Percentiles rank a stretch among this genome's conserved stretches.
Conservation (phyloP, 2,113 vertebrate genomes). For the Hypomesus transpacificus region DNA sequence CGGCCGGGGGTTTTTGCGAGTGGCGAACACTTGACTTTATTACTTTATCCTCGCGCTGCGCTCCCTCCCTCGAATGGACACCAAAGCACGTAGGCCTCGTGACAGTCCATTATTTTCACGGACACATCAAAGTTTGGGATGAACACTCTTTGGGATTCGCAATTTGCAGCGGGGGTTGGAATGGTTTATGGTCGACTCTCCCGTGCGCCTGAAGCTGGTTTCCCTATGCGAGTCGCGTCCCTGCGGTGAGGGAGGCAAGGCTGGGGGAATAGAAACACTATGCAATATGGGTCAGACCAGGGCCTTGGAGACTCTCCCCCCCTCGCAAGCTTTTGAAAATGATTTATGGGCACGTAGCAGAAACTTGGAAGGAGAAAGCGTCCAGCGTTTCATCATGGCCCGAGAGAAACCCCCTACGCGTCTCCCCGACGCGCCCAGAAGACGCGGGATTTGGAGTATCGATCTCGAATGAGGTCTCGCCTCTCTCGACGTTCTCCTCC, state of each 20-base stretch:
- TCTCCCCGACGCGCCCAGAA: constrained; percentile 52
- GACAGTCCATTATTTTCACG: too few relatives aligned
- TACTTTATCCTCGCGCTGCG: too few relatives aligned
- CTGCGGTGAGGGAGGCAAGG: constrained; percentile 35
- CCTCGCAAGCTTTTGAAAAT: constrained; percentile 47
- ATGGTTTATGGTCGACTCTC: too few relatives aligned
- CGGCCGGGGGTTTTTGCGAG: too few relatives aligned
- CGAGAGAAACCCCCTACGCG: constrained; percentile 39
- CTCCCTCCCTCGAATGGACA: too few relatives aligned
- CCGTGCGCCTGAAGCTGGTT: not conserved
- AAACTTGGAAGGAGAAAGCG: constrained; percentile 40
- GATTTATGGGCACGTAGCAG: constrained; percentile 47
- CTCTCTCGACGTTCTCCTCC: constrained; percentile 25
- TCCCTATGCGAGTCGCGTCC: constrained; percentile 32
- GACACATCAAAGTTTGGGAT: too few relatives aligned
- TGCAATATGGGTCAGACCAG: constrained; percentile 59
- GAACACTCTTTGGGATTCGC: too few relatives aligned
- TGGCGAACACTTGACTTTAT: too few relatives aligned
- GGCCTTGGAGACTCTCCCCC: constrained; percentile 40
- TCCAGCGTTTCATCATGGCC: constrained; percentile 50
- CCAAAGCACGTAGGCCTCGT: too few relatives aligned
- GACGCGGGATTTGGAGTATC: constrained; percentile 46
- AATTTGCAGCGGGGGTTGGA: too few relatives aligned
- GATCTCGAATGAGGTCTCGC: constrained; percentile 52
- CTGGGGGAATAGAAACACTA: constrained; percentile 45